Percentiles rank a stretch among this genome's conserved stretches.
phyloP scores from a whole-genome alignment of 2,797 vertebrate genomes.

The Muraenolepis orangiensis region DNA sequence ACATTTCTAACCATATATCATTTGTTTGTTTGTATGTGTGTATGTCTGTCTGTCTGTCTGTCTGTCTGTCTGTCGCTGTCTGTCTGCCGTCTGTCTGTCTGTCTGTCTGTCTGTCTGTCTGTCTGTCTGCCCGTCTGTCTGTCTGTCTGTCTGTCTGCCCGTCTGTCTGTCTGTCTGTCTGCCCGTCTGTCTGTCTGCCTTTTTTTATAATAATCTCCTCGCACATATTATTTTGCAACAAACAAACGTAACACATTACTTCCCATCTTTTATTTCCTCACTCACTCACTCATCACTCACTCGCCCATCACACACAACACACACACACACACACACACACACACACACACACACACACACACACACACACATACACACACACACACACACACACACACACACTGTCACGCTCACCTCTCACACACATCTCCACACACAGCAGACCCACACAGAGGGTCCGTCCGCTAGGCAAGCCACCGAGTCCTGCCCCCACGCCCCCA shows the following conservation, averaged over 20 bases:
- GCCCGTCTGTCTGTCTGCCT: conserved; percentile 31
- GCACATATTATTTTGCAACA: conserved; percentile 26
- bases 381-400: conserved; percentile 11
- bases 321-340: conserved; percentile 10
- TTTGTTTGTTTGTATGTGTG: conserved; percentile 32
- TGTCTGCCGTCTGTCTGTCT: conserved; percentile 38
- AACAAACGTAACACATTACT: conserved; percentile 42
- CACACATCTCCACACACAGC: conserved; percentile 30
- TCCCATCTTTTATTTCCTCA: conserved; percentile 25
- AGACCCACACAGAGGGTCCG: conserved; percentile 64
- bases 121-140: conserved; percentile 33
- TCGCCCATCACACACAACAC: conserved; percentile 19
- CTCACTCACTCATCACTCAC: conserved; percentile 16
- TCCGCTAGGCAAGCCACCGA: conserved; percentile 63
- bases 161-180: conserved; percentile 34
- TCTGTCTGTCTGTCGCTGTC: conserved; percentile 28
- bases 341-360: conserved; percentile 42
- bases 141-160: conserved; percentile 28
- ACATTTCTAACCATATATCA: conserved; percentile 39
- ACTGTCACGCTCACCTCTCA: background rate
- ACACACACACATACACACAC: conserved; percentile 42
- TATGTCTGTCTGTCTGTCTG: conserved; percentile 33
- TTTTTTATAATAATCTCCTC: background rate
- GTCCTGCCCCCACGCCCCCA: conserved; percentile 57
- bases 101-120: conserved; percentile 33